These are phyloP conservation scores for Sinhomidia bicolor DNA, from an alignment of 2,888 invertebrate genomes.

Conservation along the genomic window DNA sequence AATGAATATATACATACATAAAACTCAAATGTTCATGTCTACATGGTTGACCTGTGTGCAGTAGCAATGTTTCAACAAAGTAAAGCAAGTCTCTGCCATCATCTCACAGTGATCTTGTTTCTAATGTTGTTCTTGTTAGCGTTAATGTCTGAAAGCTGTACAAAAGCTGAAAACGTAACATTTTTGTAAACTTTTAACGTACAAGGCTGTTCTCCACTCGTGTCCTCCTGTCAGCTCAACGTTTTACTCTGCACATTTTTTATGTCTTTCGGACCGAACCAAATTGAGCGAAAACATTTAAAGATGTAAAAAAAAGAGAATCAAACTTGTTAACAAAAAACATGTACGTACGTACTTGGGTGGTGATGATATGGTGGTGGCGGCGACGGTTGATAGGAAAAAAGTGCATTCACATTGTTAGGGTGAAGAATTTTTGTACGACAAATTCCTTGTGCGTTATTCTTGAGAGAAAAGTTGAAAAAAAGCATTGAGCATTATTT, in stretches of 20 bases:
- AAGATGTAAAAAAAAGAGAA: conserved; percentile 30
- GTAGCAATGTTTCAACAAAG: background rate
- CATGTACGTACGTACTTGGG: background rate
- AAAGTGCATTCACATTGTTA: background rate
- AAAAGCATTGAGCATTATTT: background rate
- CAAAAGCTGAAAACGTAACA: background rate
- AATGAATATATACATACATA: background rate
- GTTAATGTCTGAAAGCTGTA: background rate
- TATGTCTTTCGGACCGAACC: conserved; percentile 14
- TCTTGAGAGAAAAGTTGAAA: background rate
- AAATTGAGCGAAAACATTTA: conserved; percentile 66
- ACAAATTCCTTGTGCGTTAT: background rate
- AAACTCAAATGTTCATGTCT: background rate
- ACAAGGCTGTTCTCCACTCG: conserved; percentile 8
- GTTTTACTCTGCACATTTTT: background rate
- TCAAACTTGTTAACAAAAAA: conserved; percentile 18
- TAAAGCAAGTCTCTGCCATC: background rate
- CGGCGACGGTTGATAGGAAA: no score
- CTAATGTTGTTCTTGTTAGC: background rate
- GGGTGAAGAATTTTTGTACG: background rate
- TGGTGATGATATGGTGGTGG: no score
- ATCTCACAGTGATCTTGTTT: background rate
- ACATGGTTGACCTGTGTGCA: background rate
- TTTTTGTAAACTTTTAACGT: background rate
- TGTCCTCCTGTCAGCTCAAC: conserved; percentile 31